These are phyloP conservation scores for Nebria salina DNA, from an alignment of 2,888 invertebrate genomes.

Conservation along the genomic window DNA sequence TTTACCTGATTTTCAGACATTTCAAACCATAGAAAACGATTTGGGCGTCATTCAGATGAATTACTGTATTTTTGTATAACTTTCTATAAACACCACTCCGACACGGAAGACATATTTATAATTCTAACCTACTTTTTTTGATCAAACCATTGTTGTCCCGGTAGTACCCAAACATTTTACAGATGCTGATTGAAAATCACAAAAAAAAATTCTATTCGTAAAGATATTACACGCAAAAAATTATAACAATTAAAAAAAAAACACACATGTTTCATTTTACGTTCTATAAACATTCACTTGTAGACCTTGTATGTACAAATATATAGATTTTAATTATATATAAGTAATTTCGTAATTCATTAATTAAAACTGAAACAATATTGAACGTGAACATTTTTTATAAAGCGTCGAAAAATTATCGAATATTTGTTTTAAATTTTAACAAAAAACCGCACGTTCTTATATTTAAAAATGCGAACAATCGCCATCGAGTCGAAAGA, in stretches of 20 bases:
- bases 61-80: slow-evolving; percentile 25
- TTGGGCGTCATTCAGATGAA: background rate
- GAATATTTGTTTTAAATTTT: no score
- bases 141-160: background rate
- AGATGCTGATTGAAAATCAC: no score
- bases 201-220: no score
- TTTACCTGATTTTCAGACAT: slow-evolving; percentile 36
- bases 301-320: background rate
- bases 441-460: no score
- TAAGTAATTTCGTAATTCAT: background rate
- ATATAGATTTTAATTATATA: background rate
- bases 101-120: slow-evolving; percentile 44
- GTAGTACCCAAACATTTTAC: background rate
- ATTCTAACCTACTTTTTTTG: slow-evolving; percentile 40
- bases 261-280: background rate
- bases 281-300: background rate
- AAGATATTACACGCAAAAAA: background rate
- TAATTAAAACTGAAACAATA: background rate
- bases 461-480: no score
- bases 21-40: slow-evolving; percentile 12
- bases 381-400: background rate
- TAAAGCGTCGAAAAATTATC: no score
- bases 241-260: background rate
- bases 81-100: slow-evolving; percentile 36
- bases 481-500: no score